Percentiles rank a stretch among this genome's conserved stretches.
Conservation (phyloP, 2,113 vertebrate genomes). For the Hippocampus barbouri region DNA sequence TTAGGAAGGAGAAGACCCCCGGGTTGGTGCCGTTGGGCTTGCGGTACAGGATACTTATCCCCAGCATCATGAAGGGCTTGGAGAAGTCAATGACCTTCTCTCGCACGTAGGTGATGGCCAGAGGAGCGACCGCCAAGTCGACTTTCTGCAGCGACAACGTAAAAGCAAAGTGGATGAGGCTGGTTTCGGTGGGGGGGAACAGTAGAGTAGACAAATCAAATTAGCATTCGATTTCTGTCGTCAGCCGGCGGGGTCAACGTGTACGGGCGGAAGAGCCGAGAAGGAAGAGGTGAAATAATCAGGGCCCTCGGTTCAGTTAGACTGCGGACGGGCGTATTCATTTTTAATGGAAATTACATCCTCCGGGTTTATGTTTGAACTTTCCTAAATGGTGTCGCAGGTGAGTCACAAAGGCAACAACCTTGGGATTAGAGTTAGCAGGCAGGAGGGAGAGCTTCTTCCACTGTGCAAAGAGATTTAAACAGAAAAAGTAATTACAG, state of each 20-base stretch:
- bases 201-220: constrained; percentile 43
- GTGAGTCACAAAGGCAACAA: constrained; percentile 31
- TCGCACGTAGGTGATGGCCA: constrained; percentile 95
- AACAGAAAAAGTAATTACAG: not conserved
- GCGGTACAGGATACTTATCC: constrained; percentile 95
- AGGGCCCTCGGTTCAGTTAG: constrained; percentile 37
- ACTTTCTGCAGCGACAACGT: constrained; percentile 82
- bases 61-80: constrained; percentile 95
- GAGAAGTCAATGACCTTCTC: constrained; percentile 99
- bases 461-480: constrained; percentile 4
- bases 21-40: constrained; percentile 93
- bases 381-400: constrained; percentile 31
- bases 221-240: constrained; percentile 56
- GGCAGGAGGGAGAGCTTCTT: constrained; percentile 27
- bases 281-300: constrained; percentile 22
- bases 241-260: constrained; percentile 33
- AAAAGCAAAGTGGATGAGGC: constrained; percentile 8
- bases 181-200: not conserved
- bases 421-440: constrained; percentile 40
- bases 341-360: constrained; percentile 43
- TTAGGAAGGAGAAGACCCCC: constrained; percentile 99
- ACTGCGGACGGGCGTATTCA: constrained; percentile 25
- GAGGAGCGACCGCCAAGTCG: constrained; percentile 92
- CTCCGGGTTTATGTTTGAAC: constrained; percentile 23
- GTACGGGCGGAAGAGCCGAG: constrained; percentile 17